Conservation (phyloP, 2,888 invertebrate genomes). For the Pachycephus smyrnensis region DNA sequence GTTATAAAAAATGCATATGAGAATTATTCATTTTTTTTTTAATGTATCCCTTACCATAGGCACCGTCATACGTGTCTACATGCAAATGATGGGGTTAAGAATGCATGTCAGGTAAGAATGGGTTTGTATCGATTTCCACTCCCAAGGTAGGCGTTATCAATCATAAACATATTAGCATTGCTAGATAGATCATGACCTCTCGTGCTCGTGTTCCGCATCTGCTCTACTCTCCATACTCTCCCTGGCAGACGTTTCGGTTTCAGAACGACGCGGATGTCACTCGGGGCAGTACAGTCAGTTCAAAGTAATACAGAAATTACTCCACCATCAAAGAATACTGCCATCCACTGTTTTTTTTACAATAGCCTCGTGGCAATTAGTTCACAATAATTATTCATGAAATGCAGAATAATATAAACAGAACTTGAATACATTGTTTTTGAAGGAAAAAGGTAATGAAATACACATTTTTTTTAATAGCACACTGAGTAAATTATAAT, state of each 20-base stretch:
- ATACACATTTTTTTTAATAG: not conserved
- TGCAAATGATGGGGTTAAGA: constrained; percentile 12
- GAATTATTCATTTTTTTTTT: not conserved
- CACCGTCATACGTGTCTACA: not conserved
- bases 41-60: not conserved
- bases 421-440: not conserved
- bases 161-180: constrained; percentile 24
- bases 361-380: not conserved
- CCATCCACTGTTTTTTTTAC: not conserved
- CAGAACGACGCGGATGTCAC: not conserved
- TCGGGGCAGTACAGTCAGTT: not conserved
- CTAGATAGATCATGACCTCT: constrained; percentile 15
- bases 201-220: not conserved
- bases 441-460: not conserved
- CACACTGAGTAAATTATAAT: no score
- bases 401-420: not conserved
- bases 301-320: not conserved
- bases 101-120: constrained; percentile 15
- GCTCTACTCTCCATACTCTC: not conserved
- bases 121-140: constrained; percentile 14
- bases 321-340: not conserved
- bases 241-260: not conserved
- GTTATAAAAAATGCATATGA: not conserved
- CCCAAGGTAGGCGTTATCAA: constrained; percentile 17
- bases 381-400: not conserved